Base-by-base conservation (phyloP, 2,113 vertebrate species). In the Copsychus sechellarum region DNA sequence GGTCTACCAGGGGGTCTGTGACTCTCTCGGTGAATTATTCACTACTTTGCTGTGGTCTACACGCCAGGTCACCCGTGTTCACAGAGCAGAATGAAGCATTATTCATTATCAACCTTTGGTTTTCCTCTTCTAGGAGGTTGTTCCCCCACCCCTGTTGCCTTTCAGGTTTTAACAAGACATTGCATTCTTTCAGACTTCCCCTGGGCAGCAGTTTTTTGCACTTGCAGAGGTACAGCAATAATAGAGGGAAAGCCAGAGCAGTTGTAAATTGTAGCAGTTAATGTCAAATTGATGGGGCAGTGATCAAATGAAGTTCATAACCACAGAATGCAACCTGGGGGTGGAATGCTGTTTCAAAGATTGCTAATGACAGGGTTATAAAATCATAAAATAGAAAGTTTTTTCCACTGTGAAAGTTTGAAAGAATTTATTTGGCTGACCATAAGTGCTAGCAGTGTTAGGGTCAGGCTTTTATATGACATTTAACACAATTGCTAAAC, bases 141-240 rank as follows among this genome's bases (percentile, higher is more conserved):
- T 70, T 67, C n/a, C 76, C 76, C 81, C 51, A n/a, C 57, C 66
- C 92, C 74, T 86, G 33, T 86, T 96, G 95, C 96, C 93, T 97
- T 97, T 98, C 98, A 98, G 97, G 97, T 98, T 98, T 98, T 98
- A 97, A 98, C 98, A 98, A 98, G 98, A 98, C 97, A 90, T 92
- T 76, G 92, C 97, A 98, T 98, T 98, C 97, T 98, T 98, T 97
- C 95, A 95, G 97, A 94, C 96, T 97, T 97, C 97, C 98, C 98
- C 96, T 98, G 97, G 98, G 98, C 97, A 97, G 97, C 97, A 92
- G 93, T 60, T 96, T 96, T 90, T 93, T 96, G 71, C 73, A 90
- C 92, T 94, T 81, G 81, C 67, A 90, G 95, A 97, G 72, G 96
- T 97, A 95, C 14, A 5, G 92, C 93, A 92, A 92, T 94, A 97